Percentiles rank a stretch among this genome's conserved stretches.
Conservation (phyloP, 2,888 invertebrate species). For the Ischnura elegans region DNA sequence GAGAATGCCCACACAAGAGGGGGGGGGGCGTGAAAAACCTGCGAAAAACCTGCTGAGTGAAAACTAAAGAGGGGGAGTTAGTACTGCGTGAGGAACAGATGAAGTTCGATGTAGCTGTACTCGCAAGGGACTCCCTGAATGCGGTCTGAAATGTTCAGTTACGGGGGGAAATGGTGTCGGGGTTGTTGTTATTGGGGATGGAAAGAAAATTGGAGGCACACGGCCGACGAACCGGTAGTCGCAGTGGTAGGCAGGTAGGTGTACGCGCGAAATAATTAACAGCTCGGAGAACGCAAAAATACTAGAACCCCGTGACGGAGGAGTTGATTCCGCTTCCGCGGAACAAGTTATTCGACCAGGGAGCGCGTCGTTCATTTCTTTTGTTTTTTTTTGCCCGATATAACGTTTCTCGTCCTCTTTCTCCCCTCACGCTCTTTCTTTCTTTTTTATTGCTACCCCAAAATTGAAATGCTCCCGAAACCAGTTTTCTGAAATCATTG, state of each 20-base stretch:
- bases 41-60: too few species aligned
- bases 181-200: not conserved
- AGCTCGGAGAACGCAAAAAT: not conserved
- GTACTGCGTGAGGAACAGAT: conserved; percentile 26
- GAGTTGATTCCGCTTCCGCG: not conserved
- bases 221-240: not conserved
- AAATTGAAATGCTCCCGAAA: conserved; percentile 24
- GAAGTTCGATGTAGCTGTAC: conserved; percentile 15
- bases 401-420: not conserved
- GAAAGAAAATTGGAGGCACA: conserved; percentile 20
- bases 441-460: not conserved
- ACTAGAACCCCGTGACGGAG: not conserved
- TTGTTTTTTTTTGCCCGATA: not conserved
- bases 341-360: conserved; percentile 18
- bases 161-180: too few species aligned
- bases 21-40: not conserved
- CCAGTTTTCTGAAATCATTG: conserved; percentile 5
- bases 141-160: not conserved
- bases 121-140: not conserved
- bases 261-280: conserved; percentile 14
- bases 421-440: not conserved
- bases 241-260: not conserved
- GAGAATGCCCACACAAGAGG: not conserved
- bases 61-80: not conserved
- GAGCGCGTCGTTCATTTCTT: not conserved